Evolutionary conservation across 2,888 invertebrate genomes (phyloP).

Genomic region (Tenthredo scrophulariae): DNA sequence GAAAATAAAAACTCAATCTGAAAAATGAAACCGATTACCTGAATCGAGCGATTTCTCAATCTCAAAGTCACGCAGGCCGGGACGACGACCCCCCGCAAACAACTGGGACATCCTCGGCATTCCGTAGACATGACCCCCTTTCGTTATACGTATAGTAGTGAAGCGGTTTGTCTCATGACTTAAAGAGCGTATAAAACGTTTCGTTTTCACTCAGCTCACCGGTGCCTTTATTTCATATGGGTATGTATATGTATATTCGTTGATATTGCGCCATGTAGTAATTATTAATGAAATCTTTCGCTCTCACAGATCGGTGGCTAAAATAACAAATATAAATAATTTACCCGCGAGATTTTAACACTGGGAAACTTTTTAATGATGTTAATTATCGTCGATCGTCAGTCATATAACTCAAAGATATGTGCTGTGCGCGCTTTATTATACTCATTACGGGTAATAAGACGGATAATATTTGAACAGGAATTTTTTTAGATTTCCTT

Average conservation of each 20-base stretch:
- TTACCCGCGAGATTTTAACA: neutral
- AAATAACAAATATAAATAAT: no score
- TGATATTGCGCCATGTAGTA: neutral
- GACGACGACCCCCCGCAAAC: constrained; percentile 23
- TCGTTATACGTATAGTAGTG: neutral
- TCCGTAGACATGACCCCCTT: constrained; percentile 51
- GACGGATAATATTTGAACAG: no score
- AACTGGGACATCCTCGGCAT: constrained; percentile 50
- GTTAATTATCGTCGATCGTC: no score
- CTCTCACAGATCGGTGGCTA: no score
- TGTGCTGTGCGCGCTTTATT: no score
- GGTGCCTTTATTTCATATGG: neutral
- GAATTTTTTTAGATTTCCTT: no score
- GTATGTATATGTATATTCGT: neutral
- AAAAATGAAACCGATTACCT: neutral
- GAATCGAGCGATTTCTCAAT: neutral
- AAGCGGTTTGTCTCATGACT: neutral
- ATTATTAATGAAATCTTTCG: neutral
- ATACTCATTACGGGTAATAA: no score
- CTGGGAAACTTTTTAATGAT: no score
- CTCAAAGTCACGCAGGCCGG: constrained; percentile 9
- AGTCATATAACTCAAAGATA: no score
- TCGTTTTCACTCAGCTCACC: constrained; percentile 9
- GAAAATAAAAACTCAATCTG: neutral
- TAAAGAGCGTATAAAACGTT: constrained; percentile 3